These are phyloP conservation scores for Ceyx cyanopectus DNA, from an alignment of 2,113 vertebrate genomes.

Conservation along the genomic window DNA sequence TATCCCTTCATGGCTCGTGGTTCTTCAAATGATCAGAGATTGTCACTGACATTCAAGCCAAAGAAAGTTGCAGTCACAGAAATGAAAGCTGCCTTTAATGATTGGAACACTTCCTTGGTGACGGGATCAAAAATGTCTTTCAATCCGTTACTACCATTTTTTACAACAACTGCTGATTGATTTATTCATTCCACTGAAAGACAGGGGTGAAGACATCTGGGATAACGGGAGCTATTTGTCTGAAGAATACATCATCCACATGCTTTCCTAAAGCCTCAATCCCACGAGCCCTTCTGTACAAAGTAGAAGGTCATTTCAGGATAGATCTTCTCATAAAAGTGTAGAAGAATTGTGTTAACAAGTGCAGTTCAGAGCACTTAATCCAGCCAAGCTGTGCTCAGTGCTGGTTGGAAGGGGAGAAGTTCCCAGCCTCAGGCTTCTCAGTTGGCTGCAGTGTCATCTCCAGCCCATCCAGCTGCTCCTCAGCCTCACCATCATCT, in stretches of 20 bases:
- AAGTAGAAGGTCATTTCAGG: not conserved
- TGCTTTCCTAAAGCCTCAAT: not conserved
- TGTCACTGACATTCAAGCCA: not conserved
- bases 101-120: not conserved
- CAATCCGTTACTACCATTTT: not conserved
- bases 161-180: not conserved
- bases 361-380: not conserved
- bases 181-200: not conserved
- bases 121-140: not conserved
- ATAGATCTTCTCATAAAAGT: not conserved
- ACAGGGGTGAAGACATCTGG: not conserved
- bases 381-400: not conserved
- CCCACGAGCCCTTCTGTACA: not conserved
- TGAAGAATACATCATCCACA: not conserved
- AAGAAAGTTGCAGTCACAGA: not conserved
- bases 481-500: not conserved
- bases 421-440: not conserved
- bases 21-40: not conserved
- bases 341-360: not conserved
- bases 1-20: not conserved
- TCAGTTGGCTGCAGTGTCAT: not conserved
- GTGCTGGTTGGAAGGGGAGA: not conserved
- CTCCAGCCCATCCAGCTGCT: not conserved
- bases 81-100: not conserved
- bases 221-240: conserved; percentile 5